These are phyloP conservation scores for Aegotheles bennettii DNA, from an alignment of 2,113 vertebrate species.

Conservation along the genomic window DNA sequence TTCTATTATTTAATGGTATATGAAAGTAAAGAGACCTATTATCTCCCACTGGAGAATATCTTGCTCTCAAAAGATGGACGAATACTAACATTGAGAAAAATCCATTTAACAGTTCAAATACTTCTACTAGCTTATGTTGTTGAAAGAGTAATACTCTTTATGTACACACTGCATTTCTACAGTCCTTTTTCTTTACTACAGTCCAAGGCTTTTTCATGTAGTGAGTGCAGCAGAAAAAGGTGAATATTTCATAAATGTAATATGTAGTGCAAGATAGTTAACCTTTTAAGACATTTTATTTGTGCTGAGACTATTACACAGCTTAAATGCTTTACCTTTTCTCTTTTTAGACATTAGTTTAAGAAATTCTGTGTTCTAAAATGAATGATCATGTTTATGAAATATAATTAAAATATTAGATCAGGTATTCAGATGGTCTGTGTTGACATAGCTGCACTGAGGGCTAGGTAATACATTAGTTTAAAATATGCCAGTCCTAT, in stretches of 20 bases:
- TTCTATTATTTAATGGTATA: neutral
- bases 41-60: neutral
- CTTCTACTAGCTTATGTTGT: neutral
- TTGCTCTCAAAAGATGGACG: neutral
- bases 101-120: neutral
- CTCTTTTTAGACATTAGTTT: neutral
- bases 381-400: neutral
- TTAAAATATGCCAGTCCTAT: neutral
- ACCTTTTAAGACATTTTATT: neutral
- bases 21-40: neutral
- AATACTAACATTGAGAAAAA: neutral
- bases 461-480: neutral
- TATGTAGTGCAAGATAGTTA: neutral
- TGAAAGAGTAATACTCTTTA: neutral
- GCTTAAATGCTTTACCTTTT: neutral
- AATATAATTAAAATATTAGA: neutral
- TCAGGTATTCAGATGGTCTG: neutral
- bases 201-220: neutral
- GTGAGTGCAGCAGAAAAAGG: neutral
- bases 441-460: neutral
- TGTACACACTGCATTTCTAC: neutral
- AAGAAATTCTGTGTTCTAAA: neutral
- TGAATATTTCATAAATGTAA: neutral
- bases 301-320: neutral
- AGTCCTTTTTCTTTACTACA: neutral